These are phyloP conservation scores for Tragelaphus scriptus DNA, from an alignment of 2,113 vertebrate genomes.

Conservation along the genomic window DNA sequence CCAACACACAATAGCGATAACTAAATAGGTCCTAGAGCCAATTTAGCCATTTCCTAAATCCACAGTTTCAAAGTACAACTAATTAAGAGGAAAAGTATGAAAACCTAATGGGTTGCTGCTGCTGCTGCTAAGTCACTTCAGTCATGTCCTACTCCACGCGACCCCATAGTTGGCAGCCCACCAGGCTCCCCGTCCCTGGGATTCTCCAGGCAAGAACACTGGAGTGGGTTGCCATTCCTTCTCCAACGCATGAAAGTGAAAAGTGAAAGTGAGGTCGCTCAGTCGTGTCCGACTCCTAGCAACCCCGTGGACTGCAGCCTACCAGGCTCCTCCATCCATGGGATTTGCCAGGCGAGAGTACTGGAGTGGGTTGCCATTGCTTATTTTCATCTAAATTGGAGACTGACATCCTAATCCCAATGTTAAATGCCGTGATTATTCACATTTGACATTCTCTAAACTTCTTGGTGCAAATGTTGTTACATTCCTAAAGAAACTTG, in stretches of 20 bases:
- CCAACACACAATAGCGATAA: background rate
- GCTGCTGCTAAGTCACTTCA: no score
- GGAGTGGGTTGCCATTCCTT: no score
- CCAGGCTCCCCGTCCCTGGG: no score
- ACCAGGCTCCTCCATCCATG: no score
- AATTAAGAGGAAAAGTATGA: conserved; percentile 16
- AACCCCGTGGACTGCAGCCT: no score
- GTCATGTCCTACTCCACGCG: rapidly evolving
- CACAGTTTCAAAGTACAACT: background rate
- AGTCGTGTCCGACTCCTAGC: no score
- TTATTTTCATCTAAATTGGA: conserved; percentile 29
- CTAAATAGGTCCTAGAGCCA: background rate
- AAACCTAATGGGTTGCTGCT: background rate
- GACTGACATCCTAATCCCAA: background rate
- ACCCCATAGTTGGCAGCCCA: no score
- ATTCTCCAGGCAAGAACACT: no score
- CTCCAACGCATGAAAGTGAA: no score
- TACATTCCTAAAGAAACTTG: conserved; percentile 5
- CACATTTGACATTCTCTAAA: conserved; percentile 31
- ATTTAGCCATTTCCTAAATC: conserved; percentile 8
- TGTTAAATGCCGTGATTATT: background rate
- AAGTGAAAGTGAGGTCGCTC: no score
- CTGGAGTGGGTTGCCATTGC: background rate
- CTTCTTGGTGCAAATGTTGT: background rate
- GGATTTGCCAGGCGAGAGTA: no score